Evolutionary conservation across 2,113 vertebrate species (phyloP).

Genomic region (Calonectris borealis): DNA sequence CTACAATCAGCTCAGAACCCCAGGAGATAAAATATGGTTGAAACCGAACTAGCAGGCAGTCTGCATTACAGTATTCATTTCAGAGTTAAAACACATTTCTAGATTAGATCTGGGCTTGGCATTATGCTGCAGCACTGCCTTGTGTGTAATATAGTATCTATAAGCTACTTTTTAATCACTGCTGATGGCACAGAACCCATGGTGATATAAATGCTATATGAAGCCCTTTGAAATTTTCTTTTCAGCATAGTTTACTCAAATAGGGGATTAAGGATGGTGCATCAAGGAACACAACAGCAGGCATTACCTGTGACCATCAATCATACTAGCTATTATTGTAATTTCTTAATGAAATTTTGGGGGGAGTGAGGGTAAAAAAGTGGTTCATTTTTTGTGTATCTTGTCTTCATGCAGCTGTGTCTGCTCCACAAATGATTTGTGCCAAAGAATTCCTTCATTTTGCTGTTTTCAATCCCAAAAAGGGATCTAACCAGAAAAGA

Average conservation of each 20-base stretch:
- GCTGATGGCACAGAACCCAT: neutral
- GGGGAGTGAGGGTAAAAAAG: neutral
- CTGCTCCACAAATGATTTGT: neutral
- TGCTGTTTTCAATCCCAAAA: neutral
- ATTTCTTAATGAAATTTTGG: neutral
- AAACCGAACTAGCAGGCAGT: conserved; percentile 30
- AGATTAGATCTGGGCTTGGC: conserved; percentile 35
- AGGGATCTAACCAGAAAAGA: neutral
- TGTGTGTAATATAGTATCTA: conserved; percentile 12
- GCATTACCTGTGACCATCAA: neutral
- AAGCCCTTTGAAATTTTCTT: neutral
- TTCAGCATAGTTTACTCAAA: neutral
- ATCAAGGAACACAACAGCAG: neutral
- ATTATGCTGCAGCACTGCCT: neutral
- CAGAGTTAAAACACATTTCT: conserved; percentile 39
- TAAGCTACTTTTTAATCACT: conserved; percentile 32
- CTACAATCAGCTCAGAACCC: conserved; percentile 38
- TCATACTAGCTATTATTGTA: neutral
- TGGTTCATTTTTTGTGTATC: neutral
- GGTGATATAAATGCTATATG: neutral
- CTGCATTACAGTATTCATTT: conserved; percentile 17
- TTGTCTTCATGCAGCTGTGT: neutral
- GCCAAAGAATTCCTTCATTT: neutral
- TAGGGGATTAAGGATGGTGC: neutral
- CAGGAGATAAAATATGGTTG: conserved; percentile 42